phyloP scores from a whole-genome alignment of 2,113 vertebrate genomes.

The Cyphomyrus plagiostoma region DNA sequence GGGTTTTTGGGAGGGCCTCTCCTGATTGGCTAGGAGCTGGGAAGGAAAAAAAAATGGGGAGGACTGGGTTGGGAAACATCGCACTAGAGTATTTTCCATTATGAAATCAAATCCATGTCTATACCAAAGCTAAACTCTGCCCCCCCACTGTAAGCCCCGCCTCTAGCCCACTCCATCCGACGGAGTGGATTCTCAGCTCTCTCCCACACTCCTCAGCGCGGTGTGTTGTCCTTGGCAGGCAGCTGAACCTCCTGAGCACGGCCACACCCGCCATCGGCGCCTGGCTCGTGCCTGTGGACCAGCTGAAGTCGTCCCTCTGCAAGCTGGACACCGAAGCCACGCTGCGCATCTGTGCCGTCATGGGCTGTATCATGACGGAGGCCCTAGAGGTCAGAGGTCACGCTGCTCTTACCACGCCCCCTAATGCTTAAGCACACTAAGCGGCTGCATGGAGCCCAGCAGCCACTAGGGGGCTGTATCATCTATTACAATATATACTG shows the following conservation, averaged over 20 bases:
- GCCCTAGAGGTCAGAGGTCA: slow-evolving; percentile 76
- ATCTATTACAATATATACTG: neutral
- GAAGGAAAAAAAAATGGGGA: too few species aligned
- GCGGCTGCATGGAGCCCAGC: neutral
- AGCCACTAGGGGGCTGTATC: neutral
- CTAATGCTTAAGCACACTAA: neutral
- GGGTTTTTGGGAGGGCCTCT: too few species aligned
- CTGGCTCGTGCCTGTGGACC: slow-evolving; percentile 94
- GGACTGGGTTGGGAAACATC: too few species aligned
- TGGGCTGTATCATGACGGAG: slow-evolving; percentile 98
- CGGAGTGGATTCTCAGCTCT: neutral
- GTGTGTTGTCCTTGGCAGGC: slow-evolving; percentile 56
- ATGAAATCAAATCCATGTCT: neutral
- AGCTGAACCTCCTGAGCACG: slow-evolving; percentile 92
- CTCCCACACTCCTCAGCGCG: neutral
- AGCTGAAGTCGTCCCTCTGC: slow-evolving; percentile 87
- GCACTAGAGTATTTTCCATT: neutral
- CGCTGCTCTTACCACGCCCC: neutral
- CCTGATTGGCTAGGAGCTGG: too few species aligned
- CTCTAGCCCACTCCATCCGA: neutral
- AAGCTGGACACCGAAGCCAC: slow-evolving; percentile 90
- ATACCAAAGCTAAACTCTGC: neutral
- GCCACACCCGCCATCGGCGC: slow-evolving; percentile 92
- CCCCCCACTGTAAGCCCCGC: neutral
- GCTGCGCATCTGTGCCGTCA: slow-evolving; percentile 85